These are phyloP conservation scores for Condylura cristata DNA, from an alignment of 2,113 vertebrate genomes.

Conservation along the genomic window DNA sequence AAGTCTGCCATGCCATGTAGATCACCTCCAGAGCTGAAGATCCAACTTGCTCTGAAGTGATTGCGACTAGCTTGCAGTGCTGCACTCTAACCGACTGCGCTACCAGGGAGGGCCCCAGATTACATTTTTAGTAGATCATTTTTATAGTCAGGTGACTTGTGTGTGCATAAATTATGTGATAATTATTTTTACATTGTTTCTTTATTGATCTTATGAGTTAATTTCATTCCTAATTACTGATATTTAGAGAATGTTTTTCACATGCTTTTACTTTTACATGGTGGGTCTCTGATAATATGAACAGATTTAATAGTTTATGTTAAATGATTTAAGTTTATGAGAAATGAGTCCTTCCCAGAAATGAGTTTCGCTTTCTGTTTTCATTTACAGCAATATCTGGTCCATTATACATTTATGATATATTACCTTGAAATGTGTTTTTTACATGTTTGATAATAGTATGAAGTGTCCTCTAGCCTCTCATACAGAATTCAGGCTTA, in stretches of 20 bases:
- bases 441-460: neutral
- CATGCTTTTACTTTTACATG: neutral
- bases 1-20: too few species aligned
- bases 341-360: neutral
- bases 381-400: neutral
- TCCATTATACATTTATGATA: neutral
- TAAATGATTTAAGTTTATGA: neutral
- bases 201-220: neutral
- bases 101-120: too few species aligned
- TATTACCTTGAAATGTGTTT: neutral
- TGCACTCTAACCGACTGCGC: too few species aligned
- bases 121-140: neutral
- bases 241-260: neutral
- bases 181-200: conserved; percentile 1
- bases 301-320: too few species aligned
- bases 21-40: too few species aligned
- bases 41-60: too few species aligned
- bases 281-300: neutral
- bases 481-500: neutral
- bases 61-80: too few species aligned
- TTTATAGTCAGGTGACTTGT: neutral
- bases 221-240: neutral
- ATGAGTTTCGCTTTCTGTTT: neutral
- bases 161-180: neutral
- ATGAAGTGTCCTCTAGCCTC: neutral